Base-by-base conservation (phyloP, 2,888 invertebrate species). In the Mimumesa dahlbomi region DNA sequence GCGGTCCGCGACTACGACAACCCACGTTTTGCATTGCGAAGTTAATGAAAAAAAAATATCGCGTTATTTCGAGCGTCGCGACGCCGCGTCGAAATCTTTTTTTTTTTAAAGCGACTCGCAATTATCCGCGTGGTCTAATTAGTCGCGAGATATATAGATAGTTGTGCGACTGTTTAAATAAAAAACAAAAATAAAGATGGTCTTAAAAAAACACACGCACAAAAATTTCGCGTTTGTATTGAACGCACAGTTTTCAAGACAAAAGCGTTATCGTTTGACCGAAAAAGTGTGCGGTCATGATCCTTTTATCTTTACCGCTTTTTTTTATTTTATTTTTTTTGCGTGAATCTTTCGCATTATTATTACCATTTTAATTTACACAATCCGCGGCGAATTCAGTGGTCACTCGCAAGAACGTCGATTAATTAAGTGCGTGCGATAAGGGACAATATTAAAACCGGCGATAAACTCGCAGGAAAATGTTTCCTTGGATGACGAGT, bases 201-300 rank as follows among this genome's bases (percentile, higher is more conserved):
- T n/a, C n/a, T n/a, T n/a, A n/a, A n/a, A n/a, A n/a, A n/a, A n/a
- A n/a, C n/a, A n/a, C n/a, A n/a, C n/a, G n/a, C n/a, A n/a, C n/a
- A n/a, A n/a, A n/a, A n/a, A n/a, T n/a, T n/a, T n/a, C n/a, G n/a
- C n/a, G n/a, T n/a, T n/a, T n/a, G n/a, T n/a, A n/a, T n/a, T n/a
- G n/a, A n/a, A n/a, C n/a, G n/a, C n/a, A n/a, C n/a, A n/a, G n/a
- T n/a, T n/a, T n/a, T n/a, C n/a, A n/a, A n/a, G n/a, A n/a, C n/a
- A n/a, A n/a, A n/a, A n/a, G n/a, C n/a, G 1, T 29, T 1, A 29
- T 29, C 9, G 2, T 1, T 61, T 7, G 31, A 31, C 38, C 52
- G 38, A 63, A 64, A 62, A 62, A 64, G n/a, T 21, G 34, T 31
- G 50, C 56, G 61, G 64, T 57, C 69, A 22, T 52, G 65, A 73